A percentile compares a stretch with the other conserved stretches of the same genome.
These are phyloP conservation scores for Drosophila sordidula DNA, from an alignment of 2,888 invertebrate genomes.

Conservation along the genomic window DNA sequence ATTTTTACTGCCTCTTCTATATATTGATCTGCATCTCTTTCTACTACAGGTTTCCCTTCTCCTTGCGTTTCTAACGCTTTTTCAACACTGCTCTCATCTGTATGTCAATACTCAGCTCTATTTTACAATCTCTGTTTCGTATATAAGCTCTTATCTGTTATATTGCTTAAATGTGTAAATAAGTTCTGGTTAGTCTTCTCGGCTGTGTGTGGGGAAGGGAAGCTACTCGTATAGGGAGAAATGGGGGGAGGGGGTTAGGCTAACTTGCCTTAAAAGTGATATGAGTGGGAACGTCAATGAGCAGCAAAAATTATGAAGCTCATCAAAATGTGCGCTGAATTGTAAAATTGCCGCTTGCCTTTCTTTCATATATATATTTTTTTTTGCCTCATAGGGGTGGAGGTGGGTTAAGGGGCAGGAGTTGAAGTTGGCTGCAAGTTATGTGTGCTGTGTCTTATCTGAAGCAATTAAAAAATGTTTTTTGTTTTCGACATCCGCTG, in stretches of 20 bases:
- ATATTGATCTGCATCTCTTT: background rate
- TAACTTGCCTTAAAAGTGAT: conserved; percentile 46
- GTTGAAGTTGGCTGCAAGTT: conserved; percentile 45
- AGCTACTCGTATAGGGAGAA: background rate
- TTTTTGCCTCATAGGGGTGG: conserved; percentile 6
- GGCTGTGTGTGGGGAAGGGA: conserved; percentile 1
- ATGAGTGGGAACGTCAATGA: conserved; percentile 71
- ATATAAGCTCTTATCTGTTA: conserved; percentile 7
- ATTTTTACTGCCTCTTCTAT: background rate
- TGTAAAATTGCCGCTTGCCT: conserved; percentile 76
- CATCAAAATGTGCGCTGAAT: conserved; percentile 81
- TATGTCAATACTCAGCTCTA: background rate
- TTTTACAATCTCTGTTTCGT: background rate
- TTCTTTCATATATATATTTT: conserved; percentile 20
- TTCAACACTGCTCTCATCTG: background rate
- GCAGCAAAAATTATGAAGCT: conserved; percentile 76
- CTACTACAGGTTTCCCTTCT: no score
- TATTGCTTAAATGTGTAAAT: conserved; percentile 26
- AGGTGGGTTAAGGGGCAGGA: background rate
- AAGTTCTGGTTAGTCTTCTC: conserved; percentile 27
- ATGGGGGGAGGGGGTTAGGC: background rate
- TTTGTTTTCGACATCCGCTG: conserved; percentile 61
- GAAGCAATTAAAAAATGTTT: conserved; percentile 81
- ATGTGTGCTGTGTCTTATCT: conserved; percentile 79
- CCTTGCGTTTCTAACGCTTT: background rate